Conservation (phyloP, 1,140 invertebrate species). For the Cecropterus lyciades region DNA sequence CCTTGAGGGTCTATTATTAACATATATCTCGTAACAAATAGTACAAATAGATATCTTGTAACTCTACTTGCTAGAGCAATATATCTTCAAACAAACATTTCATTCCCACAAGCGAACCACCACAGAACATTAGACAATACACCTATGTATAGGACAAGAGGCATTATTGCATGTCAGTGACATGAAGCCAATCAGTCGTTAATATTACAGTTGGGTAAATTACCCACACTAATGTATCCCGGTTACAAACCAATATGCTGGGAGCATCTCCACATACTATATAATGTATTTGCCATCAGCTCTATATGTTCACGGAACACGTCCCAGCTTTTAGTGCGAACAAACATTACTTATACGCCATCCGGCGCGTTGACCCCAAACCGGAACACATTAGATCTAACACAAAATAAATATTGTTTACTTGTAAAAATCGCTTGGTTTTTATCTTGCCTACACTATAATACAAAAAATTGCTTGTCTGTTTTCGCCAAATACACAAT, state of each 20-base stretch:
- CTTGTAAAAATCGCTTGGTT: conserved; percentile 1
- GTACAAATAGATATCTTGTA: too few species aligned
- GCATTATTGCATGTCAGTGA: conserved; percentile 4
- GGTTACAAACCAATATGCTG: conserved; percentile 8
- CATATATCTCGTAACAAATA: too few species aligned
- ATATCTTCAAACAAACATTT: too few species aligned
- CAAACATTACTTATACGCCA: conserved; percentile 72
- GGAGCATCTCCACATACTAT: conserved; percentile 7
- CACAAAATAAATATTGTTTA: conserved; percentile 37
- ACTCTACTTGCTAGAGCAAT: too few species aligned
- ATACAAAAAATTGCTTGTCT: too few species aligned
- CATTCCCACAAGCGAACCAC: too few species aligned
- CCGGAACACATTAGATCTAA: conserved; percentile 58
- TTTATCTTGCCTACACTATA: too few species aligned
- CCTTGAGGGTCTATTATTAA: too few species aligned
- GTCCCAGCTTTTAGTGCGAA: conserved; percentile 66
- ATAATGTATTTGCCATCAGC: conserved; percentile 17
- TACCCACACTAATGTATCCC: conserved; percentile 18
- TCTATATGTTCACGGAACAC: conserved; percentile 41
- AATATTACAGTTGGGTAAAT: conserved; percentile 27
- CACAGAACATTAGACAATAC: too few species aligned
- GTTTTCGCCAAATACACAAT: too few species aligned
- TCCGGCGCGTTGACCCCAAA: conserved; percentile 62
- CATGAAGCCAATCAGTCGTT: conserved; percentile 18
- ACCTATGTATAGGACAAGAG: not conserved